These are phyloP conservation scores for Zootoca vivipara DNA, from an alignment of 2,113 vertebrate species.

Conservation along the genomic window DNA sequence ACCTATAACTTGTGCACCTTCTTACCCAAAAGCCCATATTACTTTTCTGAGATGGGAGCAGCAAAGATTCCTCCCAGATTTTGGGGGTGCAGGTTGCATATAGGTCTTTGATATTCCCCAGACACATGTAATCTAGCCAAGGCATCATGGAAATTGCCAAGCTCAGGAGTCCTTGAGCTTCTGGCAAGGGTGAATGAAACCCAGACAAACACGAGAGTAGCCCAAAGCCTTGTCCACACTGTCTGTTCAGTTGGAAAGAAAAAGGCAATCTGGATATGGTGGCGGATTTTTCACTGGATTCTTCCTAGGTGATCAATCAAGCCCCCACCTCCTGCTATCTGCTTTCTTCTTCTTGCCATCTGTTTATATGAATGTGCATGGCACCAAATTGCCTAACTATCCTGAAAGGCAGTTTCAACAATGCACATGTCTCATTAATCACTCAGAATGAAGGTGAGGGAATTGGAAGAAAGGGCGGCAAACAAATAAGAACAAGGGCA, in stretches of 20 bases:
- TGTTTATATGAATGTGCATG: background rate
- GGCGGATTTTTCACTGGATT: background rate
- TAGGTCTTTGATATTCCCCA: background rate
- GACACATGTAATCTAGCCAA: background rate
- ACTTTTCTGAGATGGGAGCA: background rate
- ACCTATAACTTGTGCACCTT: background rate
- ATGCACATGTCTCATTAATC: background rate
- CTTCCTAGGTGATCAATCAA: conserved; percentile 4
- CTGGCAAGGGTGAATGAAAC: background rate
- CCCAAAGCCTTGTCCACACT: background rate
- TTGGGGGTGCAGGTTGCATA: background rate
- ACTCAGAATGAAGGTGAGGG: background rate
- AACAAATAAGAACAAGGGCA: background rate
- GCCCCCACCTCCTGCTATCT: background rate
- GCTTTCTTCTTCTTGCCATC: background rate
- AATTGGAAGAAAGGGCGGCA: background rate
- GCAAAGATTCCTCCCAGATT: background rate
- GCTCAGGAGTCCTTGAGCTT: background rate
- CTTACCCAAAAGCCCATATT: background rate
- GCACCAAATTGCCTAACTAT: background rate
- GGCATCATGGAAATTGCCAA: background rate
- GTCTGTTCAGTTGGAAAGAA: conserved; percentile 11
- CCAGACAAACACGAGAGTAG: background rate
- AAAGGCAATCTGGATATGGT: background rate
- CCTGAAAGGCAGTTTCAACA: background rate